Percentiles rank a stretch among this genome's conserved stretches.
Evolutionary conservation across 2,113 vertebrate genomes (phyloP).

Genomic region (Diadophis punctatus): DNA sequence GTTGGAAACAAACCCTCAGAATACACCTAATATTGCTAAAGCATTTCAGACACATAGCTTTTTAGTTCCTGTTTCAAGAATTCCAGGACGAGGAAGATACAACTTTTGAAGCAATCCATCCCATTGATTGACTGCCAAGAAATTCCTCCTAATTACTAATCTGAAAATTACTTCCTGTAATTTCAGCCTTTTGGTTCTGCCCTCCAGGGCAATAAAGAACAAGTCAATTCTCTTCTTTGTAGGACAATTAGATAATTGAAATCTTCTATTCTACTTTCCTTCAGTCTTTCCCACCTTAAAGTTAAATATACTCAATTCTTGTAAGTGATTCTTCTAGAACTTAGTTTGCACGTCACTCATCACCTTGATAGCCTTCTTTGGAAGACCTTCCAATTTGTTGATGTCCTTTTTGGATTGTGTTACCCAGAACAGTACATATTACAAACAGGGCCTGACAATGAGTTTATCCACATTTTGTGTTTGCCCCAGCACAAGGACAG

Average conservation of each 20-base stretch:
- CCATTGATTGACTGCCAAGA: not conserved
- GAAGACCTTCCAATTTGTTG: not conserved
- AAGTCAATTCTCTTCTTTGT: not conserved
- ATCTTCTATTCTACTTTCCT: not conserved
- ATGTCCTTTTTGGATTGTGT: not conserved
- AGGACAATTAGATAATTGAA: not conserved
- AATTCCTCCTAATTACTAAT: not conserved
- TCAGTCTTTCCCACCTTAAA: fast-evolving
- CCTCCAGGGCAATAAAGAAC: not conserved
- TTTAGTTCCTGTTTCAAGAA: not conserved
- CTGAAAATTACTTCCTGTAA: not conserved
- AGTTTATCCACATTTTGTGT: not conserved
- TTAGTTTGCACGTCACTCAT: not conserved
- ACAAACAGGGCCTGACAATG: not conserved
- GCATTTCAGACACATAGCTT: not conserved
- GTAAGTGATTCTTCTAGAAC: not conserved
- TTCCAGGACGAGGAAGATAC: not conserved
- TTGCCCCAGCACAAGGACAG: not conserved
- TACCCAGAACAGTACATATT: not conserved
- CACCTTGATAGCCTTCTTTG: not conserved
- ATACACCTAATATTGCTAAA: not conserved
- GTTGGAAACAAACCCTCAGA: not conserved
- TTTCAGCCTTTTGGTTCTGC: not conserved
- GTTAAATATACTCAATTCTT: not conserved
- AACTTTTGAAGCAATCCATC: not conserved